A percentile compares a stretch with the other conserved stretches of the same genome.
phyloP scores from a whole-genome alignment of 2,113 vertebrate genomes.

The Caranx ignobilis region DNA sequence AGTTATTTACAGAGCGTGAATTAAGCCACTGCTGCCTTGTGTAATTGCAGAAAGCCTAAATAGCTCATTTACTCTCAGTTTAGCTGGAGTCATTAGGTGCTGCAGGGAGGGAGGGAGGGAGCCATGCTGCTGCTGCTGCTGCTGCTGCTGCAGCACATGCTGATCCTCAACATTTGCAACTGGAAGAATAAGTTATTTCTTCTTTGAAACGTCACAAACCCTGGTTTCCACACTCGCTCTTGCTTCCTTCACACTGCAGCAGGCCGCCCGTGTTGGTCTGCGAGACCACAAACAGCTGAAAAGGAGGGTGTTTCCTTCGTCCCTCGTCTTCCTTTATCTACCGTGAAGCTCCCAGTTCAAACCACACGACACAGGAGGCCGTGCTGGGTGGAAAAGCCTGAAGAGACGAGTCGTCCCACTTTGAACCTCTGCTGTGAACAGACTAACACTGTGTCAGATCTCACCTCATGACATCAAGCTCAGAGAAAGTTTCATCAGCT shows the following conservation, averaged over 20 bases:
- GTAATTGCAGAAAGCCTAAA: slow-evolving; percentile 36
- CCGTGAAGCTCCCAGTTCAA: background rate
- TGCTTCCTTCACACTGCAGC: background rate
- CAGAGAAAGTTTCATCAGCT: background rate
- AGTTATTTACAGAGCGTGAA: slow-evolving; percentile 59
- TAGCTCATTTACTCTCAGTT: slow-evolving; percentile 2
- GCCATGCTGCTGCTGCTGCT: background rate
- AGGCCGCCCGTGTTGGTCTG: background rate
- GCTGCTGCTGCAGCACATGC: too few species aligned
- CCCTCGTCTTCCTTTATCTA: background rate
- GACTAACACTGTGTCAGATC: too few species aligned
- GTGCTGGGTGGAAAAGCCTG: too few species aligned
- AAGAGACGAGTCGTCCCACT: too few species aligned
- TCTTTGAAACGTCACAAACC: too few species aligned
- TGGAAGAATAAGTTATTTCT: too few species aligned
- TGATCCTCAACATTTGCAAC: too few species aligned
- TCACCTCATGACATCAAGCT: too few species aligned
- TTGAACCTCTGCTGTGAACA: too few species aligned
- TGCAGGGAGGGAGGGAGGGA: background rate
- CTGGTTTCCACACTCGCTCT: background rate
- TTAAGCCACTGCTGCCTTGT: slow-evolving; percentile 47
- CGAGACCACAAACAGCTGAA: background rate
- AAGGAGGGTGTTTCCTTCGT: background rate
- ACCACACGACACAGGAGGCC: slow-evolving; percentile 6
- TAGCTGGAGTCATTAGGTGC: background rate